Evolutionary conservation across 2,888 invertebrate species (phyloP), one percentile per base, ranked within the genome.

Genomic region (Lithosia quadra): DNA sequence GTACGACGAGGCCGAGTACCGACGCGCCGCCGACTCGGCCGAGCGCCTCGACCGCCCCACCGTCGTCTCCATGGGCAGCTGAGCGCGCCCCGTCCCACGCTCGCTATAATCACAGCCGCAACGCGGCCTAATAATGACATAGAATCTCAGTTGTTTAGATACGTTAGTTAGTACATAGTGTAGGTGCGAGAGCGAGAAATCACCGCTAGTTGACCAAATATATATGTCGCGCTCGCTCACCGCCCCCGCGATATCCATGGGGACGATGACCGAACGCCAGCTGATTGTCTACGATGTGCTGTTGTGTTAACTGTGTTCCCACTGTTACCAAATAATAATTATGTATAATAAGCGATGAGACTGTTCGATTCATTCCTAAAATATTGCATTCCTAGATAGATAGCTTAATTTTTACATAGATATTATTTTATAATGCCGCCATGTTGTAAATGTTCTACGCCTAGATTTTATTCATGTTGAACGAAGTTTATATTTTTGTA

Each of bases 11-110:
- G 77, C 61, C 69, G 89, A 88, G 83, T 89, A 86, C 88, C 86
- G 90, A 70, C 88, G 88, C 86, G 63, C 55, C 49, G 28, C 43
- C 28, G 63, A 63, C 65, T 73, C 62, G 58, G 89, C 88, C 75
- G 90, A 89, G 65, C 94, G 94, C 49, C 85, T 91, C 67, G 95
- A 95, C 34, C 92, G 95, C 70, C 92, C 95, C 74, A 94, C 95
- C 69, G 95, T 95, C 70, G 95, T 95, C 39, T 95, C 95, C 72
- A 86, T 95, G 84, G 92, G 91, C 86, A 93, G 93, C 90, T 93
- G 91, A 92, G 87, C 92, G 71, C 80, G 67, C 73, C 59, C 90
- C 64, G 69, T 62, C 65, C 59, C 59, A 43, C n/a, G 63, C 68
- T 64, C 73, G 39, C 34, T 34, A 28, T 28, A 33, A 58, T 33